Evolutionary conservation across 1,140 invertebrate genomes (phyloP), one percentile per base, ranked within the genome.

Genomic region (Psix sp.): DNA sequence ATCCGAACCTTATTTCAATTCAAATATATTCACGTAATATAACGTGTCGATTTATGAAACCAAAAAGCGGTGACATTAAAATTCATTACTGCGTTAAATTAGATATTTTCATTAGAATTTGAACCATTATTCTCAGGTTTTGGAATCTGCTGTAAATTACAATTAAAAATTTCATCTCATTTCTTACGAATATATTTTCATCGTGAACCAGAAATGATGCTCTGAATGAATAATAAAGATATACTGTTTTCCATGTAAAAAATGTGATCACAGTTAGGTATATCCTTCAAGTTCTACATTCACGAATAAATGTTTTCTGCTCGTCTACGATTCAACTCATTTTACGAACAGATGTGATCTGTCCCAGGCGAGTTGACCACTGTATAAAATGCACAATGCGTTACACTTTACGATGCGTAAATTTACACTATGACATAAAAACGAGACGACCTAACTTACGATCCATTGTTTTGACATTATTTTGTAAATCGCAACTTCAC

Each of bases 341-440:
- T 40, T 66, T 16, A 26, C 17, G 15, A 59, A 21, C 52, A 42
- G 40, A 57, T 46, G 51, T 43, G 31, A 67, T 9, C 36, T 13
- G 38, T 67, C 52, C 45, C 52, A 10, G 4, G 40, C 16, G 46
- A 42, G 14, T 40, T 70, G 48, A 54, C 48, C 56, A 29, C 10
- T 33, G 15, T 43, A 54, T 39, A 46, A 68, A 68, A 52, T 51
- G 46, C 33, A 60, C 16, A 20, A 26, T 21, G 46, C 39, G 20
- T 56, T 62, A 56, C 56, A 51, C 42, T 71, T 56, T 56, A 56
- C 33, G 48, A 36, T 36, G 49, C 57, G 49, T 62, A 56, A 71
- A 71, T 24, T 54, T 70, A 17, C 13, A 45, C 9, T 26, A 3
- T 4, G 5, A 14, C 26, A 20, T 33, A 62, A 51, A 49, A 48